Base-by-base conservation (phyloP, 2,888 invertebrate species). In the Girardia tigrina region DNA sequence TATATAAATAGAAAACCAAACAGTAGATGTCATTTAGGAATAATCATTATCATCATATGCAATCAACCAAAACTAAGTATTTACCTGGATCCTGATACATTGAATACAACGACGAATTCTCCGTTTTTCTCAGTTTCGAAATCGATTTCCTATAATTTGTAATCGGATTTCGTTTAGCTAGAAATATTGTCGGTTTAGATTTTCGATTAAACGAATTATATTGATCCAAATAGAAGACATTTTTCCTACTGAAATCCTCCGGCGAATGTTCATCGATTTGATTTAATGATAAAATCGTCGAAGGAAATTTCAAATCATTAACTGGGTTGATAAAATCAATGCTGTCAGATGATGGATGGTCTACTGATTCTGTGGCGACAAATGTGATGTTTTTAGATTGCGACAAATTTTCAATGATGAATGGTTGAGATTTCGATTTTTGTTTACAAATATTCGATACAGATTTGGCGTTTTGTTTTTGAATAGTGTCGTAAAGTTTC, bases 11-110 rank as follows among this genome's bases (percentile, higher is more conserved):
- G n/a, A n/a, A n/a, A n/a, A n/a, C n/a, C n/a, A n/a, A n/a, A n/a
- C n/a, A n/a, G n/a, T n/a, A n/a, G n/a, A n/a, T n/a, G n/a, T n/a
- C n/a, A n/a, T n/a, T n/a, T n/a, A n/a, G n/a, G n/a, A n/a, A n/a
- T n/a, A n/a, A n/a, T n/a, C n/a, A n/a, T n/a, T n/a, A n/a, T n/a
- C n/a, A n/a, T n/a, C n/a, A n/a, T n/a, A n/a, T n/a, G n/a, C n/a
- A n/a, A n/a, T n/a, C n/a, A n/a, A n/a, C n/a, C n/a, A n/a, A n/a
- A n/a, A n/a, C n/a, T n/a, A n/a, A n/a, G n/a, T n/a, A n/a, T 56
- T 56, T 56, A 56, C 56, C 56, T 4, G 56, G 4, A n/a, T 56
- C 56, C n/a, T 56, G 56, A 56, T 56, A 56, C n/a, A 56, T 56
- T 12, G 56, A 56, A 16, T 56, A 56, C 4, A 56, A 2, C 4